A percentile compares a stretch with the other conserved stretches of the same genome.
Evolutionary conservation across 2,888 invertebrate species (phyloP).

Genomic region (Eupsilia transversa): DNA sequence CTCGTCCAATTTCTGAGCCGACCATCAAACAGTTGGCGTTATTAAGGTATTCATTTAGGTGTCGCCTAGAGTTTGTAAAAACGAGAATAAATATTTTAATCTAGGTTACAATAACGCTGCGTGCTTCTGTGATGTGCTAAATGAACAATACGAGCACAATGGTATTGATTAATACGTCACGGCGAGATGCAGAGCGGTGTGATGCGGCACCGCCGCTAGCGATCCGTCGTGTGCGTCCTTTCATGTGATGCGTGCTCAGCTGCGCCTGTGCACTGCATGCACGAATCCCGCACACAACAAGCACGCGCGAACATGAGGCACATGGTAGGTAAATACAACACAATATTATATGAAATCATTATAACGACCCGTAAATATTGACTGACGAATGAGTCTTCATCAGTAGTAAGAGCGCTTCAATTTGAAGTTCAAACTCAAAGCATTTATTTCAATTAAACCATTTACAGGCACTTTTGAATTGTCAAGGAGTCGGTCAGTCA

Average conservation of each 20-base stretch:
- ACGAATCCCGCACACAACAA: not conserved
- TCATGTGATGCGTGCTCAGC: not conserved
- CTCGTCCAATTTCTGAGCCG: not conserved
- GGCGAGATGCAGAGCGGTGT: not conserved
- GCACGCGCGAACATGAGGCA: constrained; percentile 1
- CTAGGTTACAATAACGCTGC: not conserved
- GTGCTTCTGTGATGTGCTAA: constrained; percentile 7
- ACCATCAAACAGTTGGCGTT: not conserved
- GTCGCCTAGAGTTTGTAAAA: not conserved
- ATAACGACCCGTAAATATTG: not conserved
- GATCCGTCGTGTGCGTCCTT: constrained; percentile 1
- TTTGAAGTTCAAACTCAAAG: too few species aligned
- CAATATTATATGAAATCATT: not conserved
- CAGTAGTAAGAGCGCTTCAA: not conserved
- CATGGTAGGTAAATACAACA: not conserved
- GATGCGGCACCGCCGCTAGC: constrained; percentile 20
- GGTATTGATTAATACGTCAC: constrained; percentile 26
- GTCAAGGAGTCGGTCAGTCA: too few species aligned
- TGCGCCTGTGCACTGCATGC: not conserved
- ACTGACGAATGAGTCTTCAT: not conserved
- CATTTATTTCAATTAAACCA: too few species aligned
- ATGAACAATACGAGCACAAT: constrained; percentile 39
- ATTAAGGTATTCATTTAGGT: not conserved
- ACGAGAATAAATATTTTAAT: not conserved
- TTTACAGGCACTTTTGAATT: too few species aligned